These are phyloP conservation scores for Limulus polyphemus DNA, from an alignment of 2,888 invertebrate genomes.

Conservation along the genomic window DNA sequence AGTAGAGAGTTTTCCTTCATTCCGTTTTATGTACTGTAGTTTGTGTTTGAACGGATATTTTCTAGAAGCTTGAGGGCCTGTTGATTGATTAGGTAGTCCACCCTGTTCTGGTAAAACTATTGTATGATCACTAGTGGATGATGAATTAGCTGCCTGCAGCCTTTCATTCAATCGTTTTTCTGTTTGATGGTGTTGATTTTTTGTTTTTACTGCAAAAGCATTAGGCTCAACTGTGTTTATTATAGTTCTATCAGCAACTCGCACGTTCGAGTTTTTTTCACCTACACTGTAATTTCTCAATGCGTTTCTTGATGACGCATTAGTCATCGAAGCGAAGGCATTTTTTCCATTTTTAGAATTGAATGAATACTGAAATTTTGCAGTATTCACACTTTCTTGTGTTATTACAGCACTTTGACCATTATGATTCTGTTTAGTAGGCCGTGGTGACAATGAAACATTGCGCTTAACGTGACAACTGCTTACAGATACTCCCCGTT, in stretches of 20 bases:
- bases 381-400: neutral
- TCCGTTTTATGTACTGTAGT: neutral
- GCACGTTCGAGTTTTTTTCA: neutral
- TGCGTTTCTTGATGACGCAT: neutral
- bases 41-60: neutral
- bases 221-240: neutral
- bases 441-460: slow-evolving; percentile 34
- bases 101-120: neutral
- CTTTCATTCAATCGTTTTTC: neutral
- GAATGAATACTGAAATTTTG: no score
- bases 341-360: neutral
- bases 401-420: neutral
- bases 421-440: slow-evolving; percentile 18
- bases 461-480: slow-evolving; percentile 37
- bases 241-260: neutral
- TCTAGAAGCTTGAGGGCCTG: no score
- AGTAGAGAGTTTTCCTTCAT: neutral
- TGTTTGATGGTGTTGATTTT: neutral
- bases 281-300: neutral
- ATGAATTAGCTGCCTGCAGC: neutral
- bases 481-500: slow-evolving; percentile 34
- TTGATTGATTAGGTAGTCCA: neutral
- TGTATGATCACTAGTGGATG: neutral
- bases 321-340: neutral
- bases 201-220: neutral